Percentiles rank a stretch among this genome's conserved stretches.
Conservation (phyloP, 2,797 vertebrate genomes). For the Tympanoctomys barrerae region DNA sequence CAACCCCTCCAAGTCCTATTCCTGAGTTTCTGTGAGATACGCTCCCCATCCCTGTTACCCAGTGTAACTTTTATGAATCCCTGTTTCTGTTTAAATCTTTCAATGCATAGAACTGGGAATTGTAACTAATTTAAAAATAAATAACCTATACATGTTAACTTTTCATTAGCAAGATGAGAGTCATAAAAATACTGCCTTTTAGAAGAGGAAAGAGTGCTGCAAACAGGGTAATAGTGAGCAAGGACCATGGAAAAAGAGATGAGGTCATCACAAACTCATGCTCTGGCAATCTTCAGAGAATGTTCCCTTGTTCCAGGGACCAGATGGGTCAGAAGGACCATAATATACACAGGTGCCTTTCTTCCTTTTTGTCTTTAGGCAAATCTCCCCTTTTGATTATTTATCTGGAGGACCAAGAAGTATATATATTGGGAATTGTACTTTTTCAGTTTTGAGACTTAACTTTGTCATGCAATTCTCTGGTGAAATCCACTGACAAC, state of each 20-base stretch:
- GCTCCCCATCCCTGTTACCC: not conserved
- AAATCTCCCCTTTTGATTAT: not conserved
- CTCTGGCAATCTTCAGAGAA: not conserved
- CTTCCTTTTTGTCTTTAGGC: not conserved
- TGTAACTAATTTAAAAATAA: not conserved
- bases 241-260: not conserved
- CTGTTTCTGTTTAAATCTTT: not conserved
- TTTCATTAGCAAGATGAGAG: not conserved
- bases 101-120: not conserved
- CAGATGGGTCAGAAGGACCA: not conserved
- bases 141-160: not conserved
- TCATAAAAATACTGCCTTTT: not conserved
- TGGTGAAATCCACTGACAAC: not conserved
- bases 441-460: not conserved
- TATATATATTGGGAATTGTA: not conserved
- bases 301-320: not conserved
- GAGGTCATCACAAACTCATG: not conserved
- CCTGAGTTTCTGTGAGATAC: not conserved
- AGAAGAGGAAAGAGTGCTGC: not conserved
- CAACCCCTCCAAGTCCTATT: not conserved
- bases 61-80: conserved; percentile 14
- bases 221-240: not conserved
- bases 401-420: not conserved
- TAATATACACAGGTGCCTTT: not conserved
- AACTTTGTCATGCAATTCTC: not conserved